phyloP scores from a whole-genome alignment of 2,888 invertebrate genomes.

The Epinotia brunnichana region DNA sequence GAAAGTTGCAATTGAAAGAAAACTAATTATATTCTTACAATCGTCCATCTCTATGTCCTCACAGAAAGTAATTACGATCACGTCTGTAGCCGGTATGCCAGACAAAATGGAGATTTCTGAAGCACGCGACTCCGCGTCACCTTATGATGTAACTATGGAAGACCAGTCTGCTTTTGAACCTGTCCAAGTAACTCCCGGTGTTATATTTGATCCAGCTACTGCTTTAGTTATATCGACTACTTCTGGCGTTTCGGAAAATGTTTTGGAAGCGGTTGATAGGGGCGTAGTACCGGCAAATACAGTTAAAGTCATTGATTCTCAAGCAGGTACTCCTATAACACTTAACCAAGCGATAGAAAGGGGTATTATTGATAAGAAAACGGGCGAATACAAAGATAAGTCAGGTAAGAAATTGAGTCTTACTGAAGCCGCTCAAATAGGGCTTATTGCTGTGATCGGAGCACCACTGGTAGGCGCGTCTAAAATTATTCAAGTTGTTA shows the following conservation, averaged over 20 bases:
- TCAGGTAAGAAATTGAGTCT: constrained; percentile 87
- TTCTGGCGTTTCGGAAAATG: constrained; percentile 87
- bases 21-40: constrained; percentile 85
- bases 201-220: constrained; percentile 91
- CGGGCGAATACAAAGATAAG: constrained; percentile 87
- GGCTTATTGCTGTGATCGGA: constrained; percentile 89
- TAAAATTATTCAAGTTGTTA: constrained; percentile 87
- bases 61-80: constrained; percentile 88
- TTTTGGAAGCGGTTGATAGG: constrained; percentile 89
- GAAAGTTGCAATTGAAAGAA: constrained; percentile 88
- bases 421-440: constrained; percentile 90
- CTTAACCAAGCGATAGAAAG: constrained; percentile 90
- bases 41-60: constrained; percentile 74
- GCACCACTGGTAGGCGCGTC: constrained; percentile 89
- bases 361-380: constrained; percentile 88
- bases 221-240: constrained; percentile 89
- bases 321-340: constrained; percentile 86
- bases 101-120: constrained; percentile 89
- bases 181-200: constrained; percentile 87
- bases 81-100: constrained; percentile 87
- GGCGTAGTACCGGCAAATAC: constrained; percentile 87
- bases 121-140: constrained; percentile 55
- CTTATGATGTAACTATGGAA: constrained; percentile 54
- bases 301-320: constrained; percentile 88
- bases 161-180: constrained; percentile 85